Evolutionary conservation across 2,888 invertebrate species (phyloP), one percentile per base, ranked within the genome.

Genomic region (Laspeyria flexula): DNA sequence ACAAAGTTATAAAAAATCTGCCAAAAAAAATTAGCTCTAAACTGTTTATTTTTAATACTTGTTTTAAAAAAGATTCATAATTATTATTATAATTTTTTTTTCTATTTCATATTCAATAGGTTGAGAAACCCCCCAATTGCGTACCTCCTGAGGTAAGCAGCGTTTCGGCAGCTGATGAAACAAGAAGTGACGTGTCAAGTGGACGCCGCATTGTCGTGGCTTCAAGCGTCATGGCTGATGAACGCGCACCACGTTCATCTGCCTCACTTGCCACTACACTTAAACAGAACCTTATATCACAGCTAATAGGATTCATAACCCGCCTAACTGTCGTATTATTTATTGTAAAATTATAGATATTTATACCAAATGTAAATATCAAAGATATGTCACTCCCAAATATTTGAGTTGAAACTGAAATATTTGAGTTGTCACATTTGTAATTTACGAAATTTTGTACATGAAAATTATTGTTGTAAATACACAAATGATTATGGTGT

Each of bases 221-320:
- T 4, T 95, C 94, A 45, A 95, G 95, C 75, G 95, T 95, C 9
- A 94, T 94, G 93, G 93, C 95, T 0, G 95, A 95, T 58, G 94
- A 95, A 58, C 77, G 91, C 25, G 79, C 77, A 1, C 69, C 86
- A 1, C 83, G 93, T 67, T 75, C 90, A 0, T 47, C 83, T 73
- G 83, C 85, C 49, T 47, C 81, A 52, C 72, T 64, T 9, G 9
- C 58, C 71, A 64, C 78, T 64, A 60, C 75, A 66, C 71, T 47
- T 76, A 0, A 15, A 45, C 0, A 49, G 47, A 66, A 72, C 66
- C 60, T 78, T 53, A 72, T 73, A 42, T 67, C 67, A 61, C 65
- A 54, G 21, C 39, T 73, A 43, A 39, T 73, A 13, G 66, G 53
- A 48, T 65, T 72, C 25, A 46, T 79, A 41, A 18, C 51, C 11